A percentile compares a stretch with the other conserved stretches of the same genome.
Conservation (phyloP, 2,797 vertebrate species). For the Coracias cyanogaster region DNA sequence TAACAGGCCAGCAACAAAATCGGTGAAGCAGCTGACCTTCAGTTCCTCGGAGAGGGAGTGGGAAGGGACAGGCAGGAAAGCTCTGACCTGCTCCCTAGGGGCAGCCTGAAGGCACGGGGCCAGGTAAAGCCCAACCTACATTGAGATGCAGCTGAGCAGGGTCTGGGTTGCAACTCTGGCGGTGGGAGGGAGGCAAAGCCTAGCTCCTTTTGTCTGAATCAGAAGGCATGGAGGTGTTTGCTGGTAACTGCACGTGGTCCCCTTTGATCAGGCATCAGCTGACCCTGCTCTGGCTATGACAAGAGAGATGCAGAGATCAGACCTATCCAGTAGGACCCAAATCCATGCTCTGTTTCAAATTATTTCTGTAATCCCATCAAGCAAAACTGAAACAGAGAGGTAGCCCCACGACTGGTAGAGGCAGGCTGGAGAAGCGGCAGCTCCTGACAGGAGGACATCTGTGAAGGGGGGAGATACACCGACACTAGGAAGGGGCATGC, state of each 20-base stretch:
- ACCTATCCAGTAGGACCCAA: background rate
- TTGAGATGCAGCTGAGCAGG: fast-evolving
- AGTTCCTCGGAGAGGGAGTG: background rate
- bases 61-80: background rate
- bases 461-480: background rate
- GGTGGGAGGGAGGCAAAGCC: background rate
- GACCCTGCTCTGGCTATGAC: background rate
- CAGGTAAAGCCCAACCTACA: background rate
- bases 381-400: background rate
- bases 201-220: fast-evolving
- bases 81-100: background rate
- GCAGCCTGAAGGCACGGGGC: background rate
- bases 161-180: background rate
- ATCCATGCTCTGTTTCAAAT: conserved; percentile 7
- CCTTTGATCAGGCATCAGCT: background rate
- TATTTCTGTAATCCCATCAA: conserved; percentile 40
- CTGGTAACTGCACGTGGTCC: background rate
- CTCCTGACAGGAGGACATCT: background rate
- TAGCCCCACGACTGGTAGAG: background rate
- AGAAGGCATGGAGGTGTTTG: background rate
- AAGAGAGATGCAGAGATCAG: background rate
- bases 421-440: background rate
- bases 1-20: background rate
- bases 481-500: background rate
- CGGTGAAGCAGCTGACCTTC: background rate